Conservation (phyloP, 2,888 invertebrate genomes). For the Tetramorium bicarinatum region DNA sequence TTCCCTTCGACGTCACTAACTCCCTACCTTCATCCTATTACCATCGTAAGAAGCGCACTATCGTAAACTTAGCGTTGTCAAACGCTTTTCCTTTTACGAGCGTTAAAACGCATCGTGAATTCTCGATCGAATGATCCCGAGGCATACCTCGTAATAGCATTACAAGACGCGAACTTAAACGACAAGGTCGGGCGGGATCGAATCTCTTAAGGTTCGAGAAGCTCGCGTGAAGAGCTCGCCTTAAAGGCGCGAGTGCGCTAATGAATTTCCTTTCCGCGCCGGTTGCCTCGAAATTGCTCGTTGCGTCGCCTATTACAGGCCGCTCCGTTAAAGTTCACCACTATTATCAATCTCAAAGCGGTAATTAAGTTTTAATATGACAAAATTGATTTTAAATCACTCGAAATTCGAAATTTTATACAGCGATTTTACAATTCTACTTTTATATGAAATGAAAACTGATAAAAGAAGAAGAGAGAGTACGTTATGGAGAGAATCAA, state of each 20-base stretch:
- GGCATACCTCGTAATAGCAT: neutral
- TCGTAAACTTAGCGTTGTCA: slow-evolving; percentile 24
- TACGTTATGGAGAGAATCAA: neutral
- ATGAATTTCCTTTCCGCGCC: slow-evolving; percentile 48
- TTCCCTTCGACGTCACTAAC: slow-evolving; percentile 21
- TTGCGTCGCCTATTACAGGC: slow-evolving; percentile 22
- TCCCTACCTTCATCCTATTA: slow-evolving; percentile 38
- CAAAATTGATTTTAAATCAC: slow-evolving; percentile 1
- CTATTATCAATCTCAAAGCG: slow-evolving; percentile 27
- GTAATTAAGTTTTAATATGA: slow-evolving; percentile 4
- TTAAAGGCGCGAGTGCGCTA: slow-evolving; percentile 34
- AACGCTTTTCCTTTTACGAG: slow-evolving; percentile 15
- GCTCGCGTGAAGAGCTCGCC: slow-evolving; percentile 29
- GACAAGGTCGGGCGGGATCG: neutral
- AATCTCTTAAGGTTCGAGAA: slow-evolving; percentile 19
- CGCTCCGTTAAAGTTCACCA: slow-evolving; percentile 7
- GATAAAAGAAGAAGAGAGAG: neutral
- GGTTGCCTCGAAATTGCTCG: slow-evolving; percentile 43
- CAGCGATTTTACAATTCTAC: neutral
- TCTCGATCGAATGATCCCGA: slow-evolving; percentile 1
- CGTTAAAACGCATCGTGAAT: slow-evolving; percentile 22
- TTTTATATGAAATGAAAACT: neutral
- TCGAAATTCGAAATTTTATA: neutral
- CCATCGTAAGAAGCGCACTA: slow-evolving; percentile 9
- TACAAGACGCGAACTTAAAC: slow-evolving; percentile 18